Evolutionary conservation across 2,888 invertebrate species (phyloP).

Genomic region (Pantelozetes paolii): DNA sequence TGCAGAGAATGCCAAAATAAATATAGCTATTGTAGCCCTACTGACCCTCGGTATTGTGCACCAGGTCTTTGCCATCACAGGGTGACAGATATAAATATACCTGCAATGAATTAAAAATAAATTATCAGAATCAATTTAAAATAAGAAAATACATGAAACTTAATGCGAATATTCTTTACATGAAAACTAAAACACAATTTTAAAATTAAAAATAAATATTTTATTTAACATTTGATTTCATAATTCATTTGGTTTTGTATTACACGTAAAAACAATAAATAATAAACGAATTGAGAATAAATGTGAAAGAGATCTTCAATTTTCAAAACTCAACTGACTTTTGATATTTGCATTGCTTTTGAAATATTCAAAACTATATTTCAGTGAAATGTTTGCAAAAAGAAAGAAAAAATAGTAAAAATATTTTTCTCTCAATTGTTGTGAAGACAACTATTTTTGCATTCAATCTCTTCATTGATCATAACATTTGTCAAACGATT

Average conservation of each 20-base stretch:
- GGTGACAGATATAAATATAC: conserved; percentile 90
- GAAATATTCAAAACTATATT: too few species aligned
- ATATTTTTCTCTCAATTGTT: neutral
- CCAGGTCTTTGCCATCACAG: conserved; percentile 74
- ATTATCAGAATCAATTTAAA: neutral
- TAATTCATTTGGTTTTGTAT: neutral
- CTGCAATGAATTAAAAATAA: conserved; percentile 55
- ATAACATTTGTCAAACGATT: neutral
- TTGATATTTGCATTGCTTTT: too few species aligned
- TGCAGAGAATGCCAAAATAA: conserved; percentile 70
- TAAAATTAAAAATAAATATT: neutral
- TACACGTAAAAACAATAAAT: neutral
- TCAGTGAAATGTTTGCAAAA: too few species aligned
- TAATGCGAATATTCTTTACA: too few species aligned
- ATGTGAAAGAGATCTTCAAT: neutral
- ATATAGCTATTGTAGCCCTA: conserved; percentile 72
- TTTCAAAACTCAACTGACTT: neutral
- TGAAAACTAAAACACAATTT: neutral
- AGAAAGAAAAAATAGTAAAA: too few species aligned
- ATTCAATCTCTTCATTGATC: too few species aligned
- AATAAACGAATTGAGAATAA: neutral
- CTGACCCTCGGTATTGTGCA: conserved; percentile 65
- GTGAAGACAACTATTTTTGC: too few species aligned
- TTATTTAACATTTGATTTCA: neutral
- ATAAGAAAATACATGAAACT: neutral